Evolutionary conservation across 2,113 vertebrate species (phyloP).

Genomic region (Columbina picui): DNA sequence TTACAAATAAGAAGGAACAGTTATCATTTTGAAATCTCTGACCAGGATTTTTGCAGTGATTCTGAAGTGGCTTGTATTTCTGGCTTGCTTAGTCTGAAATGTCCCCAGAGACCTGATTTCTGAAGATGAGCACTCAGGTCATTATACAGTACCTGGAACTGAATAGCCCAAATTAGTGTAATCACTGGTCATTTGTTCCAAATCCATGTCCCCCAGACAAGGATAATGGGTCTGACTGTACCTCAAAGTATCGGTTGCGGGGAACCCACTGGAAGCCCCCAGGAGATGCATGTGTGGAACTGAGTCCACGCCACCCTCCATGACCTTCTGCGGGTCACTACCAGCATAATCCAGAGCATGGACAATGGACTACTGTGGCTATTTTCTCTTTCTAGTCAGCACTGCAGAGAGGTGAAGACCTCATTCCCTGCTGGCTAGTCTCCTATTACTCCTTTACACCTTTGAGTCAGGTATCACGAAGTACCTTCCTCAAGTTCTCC

Average conservation of each 20-base stretch:
- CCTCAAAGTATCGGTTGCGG: neutral
- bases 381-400: neutral
- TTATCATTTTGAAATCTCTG: neutral
- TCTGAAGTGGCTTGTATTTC: neutral
- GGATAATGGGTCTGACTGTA: neutral
- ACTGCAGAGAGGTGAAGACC: neutral
- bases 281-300: accelerated
- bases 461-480: neutral
- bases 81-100: neutral
- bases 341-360: neutral
- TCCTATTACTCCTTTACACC: neutral
- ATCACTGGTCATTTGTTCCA: neutral
- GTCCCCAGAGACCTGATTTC: neutral
- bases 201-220: neutral
- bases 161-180: neutral
- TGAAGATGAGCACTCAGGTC: neutral
- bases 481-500: neutral
- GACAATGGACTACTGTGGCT: no score
- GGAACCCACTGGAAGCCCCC: neutral
- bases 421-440: neutral
- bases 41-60: neutral
- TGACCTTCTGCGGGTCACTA: neutral
- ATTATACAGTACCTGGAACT: neutral
- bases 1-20: neutral
- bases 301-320: accelerated